Evolutionary conservation across 2,797 vertebrate genomes (phyloP).

Genomic region (Silurus lanzhouensis): DNA sequence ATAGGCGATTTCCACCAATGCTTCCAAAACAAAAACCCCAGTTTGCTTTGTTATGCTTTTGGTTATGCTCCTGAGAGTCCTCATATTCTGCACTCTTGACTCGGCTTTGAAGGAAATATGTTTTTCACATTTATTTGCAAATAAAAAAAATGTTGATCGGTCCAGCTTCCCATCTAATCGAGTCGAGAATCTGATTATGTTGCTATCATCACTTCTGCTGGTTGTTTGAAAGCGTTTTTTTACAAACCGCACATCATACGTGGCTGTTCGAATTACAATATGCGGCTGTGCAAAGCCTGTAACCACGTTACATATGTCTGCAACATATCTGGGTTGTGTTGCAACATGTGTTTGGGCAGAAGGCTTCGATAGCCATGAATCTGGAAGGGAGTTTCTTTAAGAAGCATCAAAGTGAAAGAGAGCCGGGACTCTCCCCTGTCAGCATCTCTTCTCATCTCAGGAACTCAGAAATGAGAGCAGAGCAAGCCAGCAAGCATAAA

Average conservation of each 20-base stretch:
- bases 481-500: constrained; percentile 46
- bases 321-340: not conserved
- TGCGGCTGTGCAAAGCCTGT: not conserved
- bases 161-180: too few relatives aligned
- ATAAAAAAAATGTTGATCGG: not conserved
- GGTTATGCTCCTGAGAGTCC: not conserved
- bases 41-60: too few relatives aligned
- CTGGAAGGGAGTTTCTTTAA: constrained; percentile 10
- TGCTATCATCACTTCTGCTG: too few relatives aligned
- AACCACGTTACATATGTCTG: too few relatives aligned
- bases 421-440: constrained; percentile 14
- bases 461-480: constrained; percentile 17
- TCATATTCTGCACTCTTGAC: not conserved
- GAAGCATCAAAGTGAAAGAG: constrained; percentile 22
- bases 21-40: not conserved
- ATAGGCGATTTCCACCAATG: not conserved
- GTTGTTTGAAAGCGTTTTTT: not conserved
- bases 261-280: not conserved
- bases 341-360: not conserved
- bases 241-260: too few relatives aligned
- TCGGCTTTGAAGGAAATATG: not conserved
- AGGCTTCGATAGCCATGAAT: not conserved
- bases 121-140: not conserved
- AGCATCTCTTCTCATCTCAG: constrained; percentile 29
- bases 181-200: not conserved